Evolutionary conservation across 92 coral and sea anemone species (phyloP).

Genomic region (Micromussa lordhowensis): DNA sequence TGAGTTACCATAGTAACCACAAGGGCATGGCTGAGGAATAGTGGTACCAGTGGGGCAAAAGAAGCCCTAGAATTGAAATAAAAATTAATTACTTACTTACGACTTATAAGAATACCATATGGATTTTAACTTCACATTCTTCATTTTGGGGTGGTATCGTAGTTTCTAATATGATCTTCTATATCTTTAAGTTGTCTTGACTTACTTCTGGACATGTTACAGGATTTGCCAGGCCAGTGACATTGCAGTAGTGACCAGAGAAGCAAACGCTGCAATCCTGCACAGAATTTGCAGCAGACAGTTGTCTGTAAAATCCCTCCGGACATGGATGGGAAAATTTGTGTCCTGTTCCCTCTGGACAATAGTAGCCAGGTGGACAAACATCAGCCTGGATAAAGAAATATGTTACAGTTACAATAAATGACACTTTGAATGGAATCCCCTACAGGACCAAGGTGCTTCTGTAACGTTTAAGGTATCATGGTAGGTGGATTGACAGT

Average conservation of each 20-base stretch:
- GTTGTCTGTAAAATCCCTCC: slow-evolving; percentile 90
- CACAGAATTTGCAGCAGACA: slow-evolving; percentile 87
- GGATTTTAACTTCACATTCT: no score
- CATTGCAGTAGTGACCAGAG: slow-evolving; percentile 91
- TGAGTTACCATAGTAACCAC: slow-evolving; percentile 96
- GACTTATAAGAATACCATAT: no score
- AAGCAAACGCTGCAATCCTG: slow-evolving; percentile 96
- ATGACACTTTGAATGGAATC: neutral
- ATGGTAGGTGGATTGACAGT: no score
- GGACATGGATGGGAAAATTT: slow-evolving; percentile 86
- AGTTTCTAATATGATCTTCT: no score
- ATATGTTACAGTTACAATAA: neutral
- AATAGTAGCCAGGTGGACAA: slow-evolving; percentile 96
- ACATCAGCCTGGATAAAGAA: slow-evolving; percentile 70
- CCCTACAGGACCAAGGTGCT: no score
- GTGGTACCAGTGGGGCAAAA: slow-evolving; percentile 99
- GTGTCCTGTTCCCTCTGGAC: slow-evolving; percentile 93
- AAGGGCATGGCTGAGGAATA: slow-evolving; percentile 93
- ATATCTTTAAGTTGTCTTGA: neutral
- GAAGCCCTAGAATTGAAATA: slow-evolving; percentile 69
- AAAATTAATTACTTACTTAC: neutral
- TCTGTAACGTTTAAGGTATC: no score
- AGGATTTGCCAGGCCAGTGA: slow-evolving; percentile 75
- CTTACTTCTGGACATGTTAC: slow-evolving; percentile 87
- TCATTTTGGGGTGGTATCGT: no score